Base-by-base conservation (phyloP, 2,113 vertebrate species). In the Silurus meridionalis region DNA sequence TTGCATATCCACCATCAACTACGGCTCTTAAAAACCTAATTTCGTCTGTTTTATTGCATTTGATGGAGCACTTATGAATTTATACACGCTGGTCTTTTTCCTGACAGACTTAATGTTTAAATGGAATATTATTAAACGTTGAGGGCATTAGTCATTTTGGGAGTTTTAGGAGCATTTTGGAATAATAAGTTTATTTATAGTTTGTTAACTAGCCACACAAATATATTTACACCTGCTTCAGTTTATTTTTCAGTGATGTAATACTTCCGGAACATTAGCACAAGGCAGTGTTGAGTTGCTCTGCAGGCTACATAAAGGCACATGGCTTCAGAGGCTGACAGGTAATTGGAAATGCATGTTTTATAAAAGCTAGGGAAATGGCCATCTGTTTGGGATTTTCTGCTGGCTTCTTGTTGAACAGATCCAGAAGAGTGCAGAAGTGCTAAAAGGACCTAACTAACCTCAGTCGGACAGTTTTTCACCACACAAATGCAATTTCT, bases 271-370 rank as follows among this genome's bases (percentile, higher is more conserved):
- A 85, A 86, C 85, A 87, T 88, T 89, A 87, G 86, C 86, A 61
- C 77, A 58, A 85, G 80, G 64, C 86, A 28, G 83, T 71, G 83
- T 83, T 87, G 86, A 71, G 77, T 85, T 87, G 82, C 25, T 58
- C 80, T 83, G 48, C 37, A 75, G 67, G 80, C 80, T 61, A 64
- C 69, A 53, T 66, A 2, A 81, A 85, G 50, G 84, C 86, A 77
- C 82, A 80, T 72, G 11, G 89, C 87, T 86, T 84, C 83, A 80
- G 75, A 86, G 82, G 80, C 79, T 82, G 87, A 77, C 79, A 86
- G 86, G 86, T 90, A 90, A 91, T 91, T 89, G 90, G 84, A 91
- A 90, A 88, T 89, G 89, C 87, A 90, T 90, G 90, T 89, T 90
- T 90, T 57, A 89, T 83, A 82, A 89, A 86, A 67, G 46, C 25